Evolutionary conservation across 2,113 vertebrate species (phyloP).

Genomic region (Grallaria varia): DNA sequence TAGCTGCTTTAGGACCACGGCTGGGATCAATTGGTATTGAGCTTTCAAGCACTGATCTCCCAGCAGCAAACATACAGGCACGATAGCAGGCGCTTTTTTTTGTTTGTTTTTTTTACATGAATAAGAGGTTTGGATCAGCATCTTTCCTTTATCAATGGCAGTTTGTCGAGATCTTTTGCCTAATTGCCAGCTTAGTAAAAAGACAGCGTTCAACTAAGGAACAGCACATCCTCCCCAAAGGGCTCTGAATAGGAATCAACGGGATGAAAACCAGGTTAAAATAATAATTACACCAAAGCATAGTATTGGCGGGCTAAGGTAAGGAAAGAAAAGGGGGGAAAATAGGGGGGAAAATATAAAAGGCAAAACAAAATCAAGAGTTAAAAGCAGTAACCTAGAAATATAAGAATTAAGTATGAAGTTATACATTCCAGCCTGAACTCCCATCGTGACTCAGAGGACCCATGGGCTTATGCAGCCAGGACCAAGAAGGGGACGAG

Average conservation of each 20-base stretch:
- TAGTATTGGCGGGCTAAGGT: not conserved
- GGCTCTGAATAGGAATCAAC: not conserved
- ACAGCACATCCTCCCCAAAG: not conserved
- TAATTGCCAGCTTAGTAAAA: not conserved
- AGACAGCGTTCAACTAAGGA: not conserved
- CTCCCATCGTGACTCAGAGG: not conserved
- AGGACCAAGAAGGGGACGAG: not conserved
- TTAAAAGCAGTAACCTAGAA: not conserved
- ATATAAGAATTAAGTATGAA: not conserved
- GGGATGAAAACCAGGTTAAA: not conserved
- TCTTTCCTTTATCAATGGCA: not conserved
- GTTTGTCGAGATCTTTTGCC: not conserved
- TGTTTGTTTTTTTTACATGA: not conserved
- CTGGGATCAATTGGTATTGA: not conserved
- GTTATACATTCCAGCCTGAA: not conserved
- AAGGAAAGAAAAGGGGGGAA: not conserved
- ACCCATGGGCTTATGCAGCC: not conserved
- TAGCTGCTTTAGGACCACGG: not conserved
- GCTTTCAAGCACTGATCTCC: not conserved
- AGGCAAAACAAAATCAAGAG: not conserved
- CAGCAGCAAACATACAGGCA: not conserved
- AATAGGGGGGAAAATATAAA: not conserved
- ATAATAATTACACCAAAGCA: not conserved
- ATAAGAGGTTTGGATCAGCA: not conserved
- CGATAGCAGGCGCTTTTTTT: not conserved